These are phyloP conservation scores for Valencia hispanica DNA, from an alignment of 2,797 vertebrate species.

Conservation along the genomic window DNA sequence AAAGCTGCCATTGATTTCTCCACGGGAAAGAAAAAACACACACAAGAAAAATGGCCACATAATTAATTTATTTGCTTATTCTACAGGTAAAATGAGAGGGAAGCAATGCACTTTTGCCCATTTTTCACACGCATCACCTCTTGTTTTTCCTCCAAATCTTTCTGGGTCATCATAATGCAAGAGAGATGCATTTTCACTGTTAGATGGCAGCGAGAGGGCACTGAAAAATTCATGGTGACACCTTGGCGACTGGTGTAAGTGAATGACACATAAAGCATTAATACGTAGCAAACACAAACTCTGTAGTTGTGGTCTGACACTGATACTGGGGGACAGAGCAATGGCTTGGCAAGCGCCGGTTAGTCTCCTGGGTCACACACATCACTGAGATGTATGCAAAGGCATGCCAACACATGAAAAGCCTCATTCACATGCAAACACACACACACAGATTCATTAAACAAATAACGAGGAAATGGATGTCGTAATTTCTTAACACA, in stretches of 20 bases:
- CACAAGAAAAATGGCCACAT: conserved; percentile 44
- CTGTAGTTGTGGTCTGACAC: conserved; percentile 50
- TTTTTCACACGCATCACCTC: conserved; percentile 55
- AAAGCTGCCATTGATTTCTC: conserved; percentile 71
- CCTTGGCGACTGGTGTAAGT: conserved; percentile 59
- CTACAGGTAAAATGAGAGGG: conserved; percentile 32
- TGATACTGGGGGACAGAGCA: conserved; percentile 41
- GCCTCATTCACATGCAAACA: conserved; percentile 38
- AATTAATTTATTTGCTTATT: conserved; percentile 78
- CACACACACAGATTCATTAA: conserved; percentile 34
- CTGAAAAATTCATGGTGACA: conserved; percentile 71
- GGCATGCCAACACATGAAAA: conserved; percentile 31
- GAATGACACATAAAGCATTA: conserved; percentile 70
- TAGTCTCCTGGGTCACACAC: conserved; percentile 36
- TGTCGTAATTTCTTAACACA: conserved; percentile 29
- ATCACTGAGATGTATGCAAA: conserved; percentile 26
- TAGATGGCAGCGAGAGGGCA: conserved; percentile 37
- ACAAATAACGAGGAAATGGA: conserved; percentile 39
- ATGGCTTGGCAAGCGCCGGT: conserved; percentile 12
- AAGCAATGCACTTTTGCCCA: conserved; percentile 19
- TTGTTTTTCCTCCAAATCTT: conserved; percentile 51
- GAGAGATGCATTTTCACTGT: conserved; percentile 51
- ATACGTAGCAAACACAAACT: conserved; percentile 68
- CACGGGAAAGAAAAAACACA: conserved; percentile 30
- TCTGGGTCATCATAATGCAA: conserved; percentile 53